Evolutionary conservation across 2,113 vertebrate genomes (phyloP), one percentile per base, ranked within the genome.

Genomic region (Pterocles orientalis): DNA sequence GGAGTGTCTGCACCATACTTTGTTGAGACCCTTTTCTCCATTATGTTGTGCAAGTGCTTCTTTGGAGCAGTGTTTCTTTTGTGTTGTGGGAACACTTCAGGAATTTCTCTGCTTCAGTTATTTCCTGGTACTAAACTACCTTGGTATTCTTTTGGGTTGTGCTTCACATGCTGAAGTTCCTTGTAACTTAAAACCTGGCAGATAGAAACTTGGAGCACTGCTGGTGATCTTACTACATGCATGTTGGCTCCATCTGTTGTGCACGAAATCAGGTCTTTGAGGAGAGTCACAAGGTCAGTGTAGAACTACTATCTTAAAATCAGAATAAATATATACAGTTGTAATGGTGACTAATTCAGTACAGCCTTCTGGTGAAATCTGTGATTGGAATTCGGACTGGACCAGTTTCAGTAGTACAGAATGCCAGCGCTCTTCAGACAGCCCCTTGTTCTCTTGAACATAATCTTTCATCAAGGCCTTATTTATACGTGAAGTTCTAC

Each of bases 391-490:
- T 88, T 96, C 61, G 78, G 36, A 76, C 82, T 88, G 83, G 75
- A 75, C 66, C 54, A 18, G 14, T 91, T 89, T 91, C 65, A 72
- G 57, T 81, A 62, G 21, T 45, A 61, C 41, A 65, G 47, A 92
- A 86, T 92, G 50, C 61, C 57, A 85, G 23, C 1, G 2, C 69
- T 94, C 82, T 93, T 95, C 77, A 92, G 69, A 79, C 53, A 94
- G 20, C 57, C 57, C 88, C 72, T 95, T 90, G 57, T 89, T 96
- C 86, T 70, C 70, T 79, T 86, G 61, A 95, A 58, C 75, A 61
- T 91, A 71, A 61, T 90, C 60, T 92, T 92, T 92, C 90, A 89
- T 90, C 86, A 94, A 88, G 73, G 33, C 43, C 86, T 91, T 92
- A 68, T 88, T 94, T 94, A 70, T 86, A 79, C 34, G 19, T 18